Conservation (phyloP, 2,888 invertebrate species). For the Netelia virgata region DNA sequence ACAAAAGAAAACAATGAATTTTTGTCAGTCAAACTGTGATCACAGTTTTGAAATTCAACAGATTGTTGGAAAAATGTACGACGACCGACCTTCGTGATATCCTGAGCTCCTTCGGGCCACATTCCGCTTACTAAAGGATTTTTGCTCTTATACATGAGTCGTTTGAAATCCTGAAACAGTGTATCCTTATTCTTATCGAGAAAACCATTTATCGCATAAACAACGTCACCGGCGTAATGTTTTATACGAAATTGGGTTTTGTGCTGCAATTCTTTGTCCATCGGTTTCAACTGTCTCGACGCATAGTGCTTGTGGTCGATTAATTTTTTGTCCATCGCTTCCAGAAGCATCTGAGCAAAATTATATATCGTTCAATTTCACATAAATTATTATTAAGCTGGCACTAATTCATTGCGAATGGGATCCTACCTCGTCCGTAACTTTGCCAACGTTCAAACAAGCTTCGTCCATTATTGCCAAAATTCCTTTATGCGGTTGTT, state of each 20-base stretch:
- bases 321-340: slow-evolving; percentile 96
- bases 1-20: slow-evolving; percentile 4
- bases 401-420: neutral
- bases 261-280: slow-evolving; percentile 93
- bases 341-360: slow-evolving; percentile 90
- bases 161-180: slow-evolving; percentile 98
- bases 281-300: slow-evolving; percentile 93
- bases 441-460: slow-evolving; percentile 97
- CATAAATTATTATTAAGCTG: slow-evolving; percentile 75
- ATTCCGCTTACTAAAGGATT: slow-evolving; percentile 92
- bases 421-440: slow-evolving; percentile 87
- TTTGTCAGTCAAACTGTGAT: slow-evolving; percentile 15
- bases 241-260: slow-evolving; percentile 93
- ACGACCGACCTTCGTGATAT: slow-evolving; percentile 90
- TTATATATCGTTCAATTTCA: slow-evolving; percentile 82
- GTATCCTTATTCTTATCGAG: slow-evolving; percentile 99
- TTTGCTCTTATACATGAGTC: slow-evolving; percentile 93
- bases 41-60: slow-evolving; percentile 12
- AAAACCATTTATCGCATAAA: slow-evolving; percentile 95
- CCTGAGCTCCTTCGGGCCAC: slow-evolving; percentile 98
- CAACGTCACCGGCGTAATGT: slow-evolving; percentile 99
- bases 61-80: neutral
- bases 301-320: slow-evolving; percentile 95
- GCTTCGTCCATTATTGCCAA: slow-evolving; percentile 98
- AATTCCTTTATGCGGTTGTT: slow-evolving; percentile 96